Conservation (phyloP, 1,140 invertebrate genomes). For the Choristoneura fumiferana region DNA sequence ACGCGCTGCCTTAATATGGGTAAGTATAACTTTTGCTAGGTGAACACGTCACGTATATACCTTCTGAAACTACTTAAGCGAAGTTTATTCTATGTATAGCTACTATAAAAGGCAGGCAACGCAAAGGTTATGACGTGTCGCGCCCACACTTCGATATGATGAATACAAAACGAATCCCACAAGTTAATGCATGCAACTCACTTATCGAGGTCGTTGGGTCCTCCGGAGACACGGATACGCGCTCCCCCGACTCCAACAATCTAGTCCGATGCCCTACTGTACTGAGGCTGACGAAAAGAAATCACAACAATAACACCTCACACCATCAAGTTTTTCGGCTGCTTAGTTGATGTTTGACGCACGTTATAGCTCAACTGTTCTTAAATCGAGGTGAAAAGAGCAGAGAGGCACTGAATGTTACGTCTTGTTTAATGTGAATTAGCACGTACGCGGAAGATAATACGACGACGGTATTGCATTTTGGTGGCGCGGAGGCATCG, state of each 20-base stretch:
- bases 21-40: no score
- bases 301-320: conserved; percentile 71
- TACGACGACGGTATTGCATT: conserved; percentile 63
- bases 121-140: conserved; percentile 63
- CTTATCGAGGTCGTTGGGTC: conserved; percentile 54
- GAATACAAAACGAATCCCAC: conserved; percentile 50
- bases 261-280: conserved; percentile 55
- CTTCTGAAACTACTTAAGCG: no score
- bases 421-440: conserved; percentile 43
- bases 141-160: conserved; percentile 41
- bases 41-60: no score
- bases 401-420: conserved; percentile 60
- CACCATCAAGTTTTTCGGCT: conserved; percentile 32
- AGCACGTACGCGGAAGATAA: conserved; percentile 54
- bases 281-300: conserved; percentile 50
- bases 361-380: conserved; percentile 59
- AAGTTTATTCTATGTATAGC: conserved; percentile 5
- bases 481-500: conserved; percentile 58
- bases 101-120: conserved; percentile 48
- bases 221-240: conserved; percentile 49
- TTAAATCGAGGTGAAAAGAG: conserved; percentile 53
- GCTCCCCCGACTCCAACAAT: conserved; percentile 54
- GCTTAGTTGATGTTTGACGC: background rate
- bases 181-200: conserved; percentile 61
- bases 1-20: no score